phyloP scores from a whole-genome alignment of 2,888 invertebrate genomes.

The Coecobrya sp. region DNA sequence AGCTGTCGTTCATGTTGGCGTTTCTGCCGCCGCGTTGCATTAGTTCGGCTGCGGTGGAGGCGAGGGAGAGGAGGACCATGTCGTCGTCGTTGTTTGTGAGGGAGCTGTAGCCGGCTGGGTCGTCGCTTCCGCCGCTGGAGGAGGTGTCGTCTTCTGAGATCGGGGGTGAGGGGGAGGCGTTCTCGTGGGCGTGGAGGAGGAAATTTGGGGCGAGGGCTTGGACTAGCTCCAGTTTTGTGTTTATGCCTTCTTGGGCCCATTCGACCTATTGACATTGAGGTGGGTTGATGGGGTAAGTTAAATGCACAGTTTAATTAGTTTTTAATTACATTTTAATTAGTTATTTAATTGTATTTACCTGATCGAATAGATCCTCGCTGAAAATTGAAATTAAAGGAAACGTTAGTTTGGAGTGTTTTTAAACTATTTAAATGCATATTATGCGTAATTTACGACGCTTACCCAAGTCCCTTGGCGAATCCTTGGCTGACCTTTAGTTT shows the following conservation, averaged over 20 bases:
- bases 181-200: constrained; percentile 45
- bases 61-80: neutral
- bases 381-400: neutral
- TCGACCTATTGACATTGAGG: too few relatives aligned
- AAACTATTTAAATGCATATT: too few relatives aligned
- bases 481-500: neutral
- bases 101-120: constrained; percentile 9
- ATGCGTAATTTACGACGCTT: too few relatives aligned
- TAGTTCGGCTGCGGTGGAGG: constrained; percentile 5
- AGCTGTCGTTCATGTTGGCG: too few relatives aligned
- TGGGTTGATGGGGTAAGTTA: too few relatives aligned
- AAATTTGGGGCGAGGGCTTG: constrained; percentile 58
- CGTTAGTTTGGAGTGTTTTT: neutral
- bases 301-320: neutral
- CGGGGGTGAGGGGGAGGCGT: neutral
- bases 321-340: neutral
- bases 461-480: neutral
- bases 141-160: too few relatives aligned
- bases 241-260: constrained; percentile 42
- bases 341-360: constrained; percentile 44
- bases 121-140: neutral
- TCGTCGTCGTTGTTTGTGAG: constrained; percentile 18
- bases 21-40: constrained; percentile 24
- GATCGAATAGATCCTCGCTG: constrained; percentile 38
- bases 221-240: constrained; percentile 38